A percentile compares a stretch with the other conserved stretches of the same genome.
Conservation (phyloP, 1,140 invertebrate genomes). For the Lepidurus packardi region DNA sequence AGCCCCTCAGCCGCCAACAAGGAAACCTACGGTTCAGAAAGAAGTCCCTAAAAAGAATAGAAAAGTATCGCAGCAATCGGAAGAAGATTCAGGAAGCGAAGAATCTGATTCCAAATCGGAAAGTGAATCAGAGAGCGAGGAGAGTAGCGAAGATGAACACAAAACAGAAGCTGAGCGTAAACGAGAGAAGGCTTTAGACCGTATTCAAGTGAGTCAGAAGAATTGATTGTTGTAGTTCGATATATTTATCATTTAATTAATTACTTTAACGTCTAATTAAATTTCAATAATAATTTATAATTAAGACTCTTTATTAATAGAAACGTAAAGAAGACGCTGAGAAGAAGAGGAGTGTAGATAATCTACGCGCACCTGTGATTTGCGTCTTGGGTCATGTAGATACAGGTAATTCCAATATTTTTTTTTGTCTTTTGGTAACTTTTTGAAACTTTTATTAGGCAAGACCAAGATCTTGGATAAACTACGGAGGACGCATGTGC, state of each 20-base stretch:
- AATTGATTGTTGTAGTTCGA: neutral
- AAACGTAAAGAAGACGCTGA: constrained; percentile 78
- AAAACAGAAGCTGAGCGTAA: constrained; percentile 59
- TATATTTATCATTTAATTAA: neutral
- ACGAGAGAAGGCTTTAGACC: constrained; percentile 55
- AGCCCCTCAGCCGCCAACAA: constrained; percentile 35
- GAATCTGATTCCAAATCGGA: constrained; percentile 50
- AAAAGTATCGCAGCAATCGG: constrained; percentile 36
- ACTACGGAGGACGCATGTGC: constrained; percentile 86
- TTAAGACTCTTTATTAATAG: constrained; percentile 42
- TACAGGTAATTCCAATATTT: constrained; percentile 95
- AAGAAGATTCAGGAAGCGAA: constrained; percentile 35
- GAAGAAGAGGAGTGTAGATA: constrained; percentile 67
- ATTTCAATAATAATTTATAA: neutral
- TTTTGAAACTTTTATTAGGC: constrained; percentile 34
- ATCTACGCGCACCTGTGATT: constrained; percentile 88
- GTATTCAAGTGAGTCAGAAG: constrained; percentile 55
- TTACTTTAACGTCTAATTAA: neutral
- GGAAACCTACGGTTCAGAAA: constrained; percentile 14
- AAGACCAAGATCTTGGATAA: constrained; percentile 99
- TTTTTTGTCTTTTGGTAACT: constrained; percentile 44
- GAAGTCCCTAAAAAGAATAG: constrained; percentile 26
- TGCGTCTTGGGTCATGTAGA: constrained; percentile 99
- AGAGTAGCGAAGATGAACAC: constrained; percentile 47
- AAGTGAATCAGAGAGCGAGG: constrained; percentile 41